Base-by-base conservation (phyloP, 2,888 invertebrate genomes). In the Loripinus fragilis region DNA sequence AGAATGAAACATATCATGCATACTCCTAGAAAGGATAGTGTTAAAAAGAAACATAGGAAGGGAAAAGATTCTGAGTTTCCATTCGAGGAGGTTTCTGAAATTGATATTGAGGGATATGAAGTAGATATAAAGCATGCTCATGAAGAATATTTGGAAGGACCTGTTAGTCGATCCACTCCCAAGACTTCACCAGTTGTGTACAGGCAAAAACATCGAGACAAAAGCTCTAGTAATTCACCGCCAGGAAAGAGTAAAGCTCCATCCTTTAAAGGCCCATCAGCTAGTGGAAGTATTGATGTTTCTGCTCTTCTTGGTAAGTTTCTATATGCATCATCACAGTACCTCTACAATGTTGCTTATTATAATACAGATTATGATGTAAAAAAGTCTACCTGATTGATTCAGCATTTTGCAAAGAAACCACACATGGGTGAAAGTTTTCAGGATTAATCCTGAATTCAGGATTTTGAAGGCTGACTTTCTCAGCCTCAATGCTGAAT, bases 1-100 rank as follows among this genome's bases (percentile, higher is more conserved):
- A 96, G 96, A 93, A 96, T 97, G 94, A 95, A 96, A 82, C 96
- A 96, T 89, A 96, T 96, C 76, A 96, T 96, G 81, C 96, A 96
- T 90, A 96, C 96, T 0, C 96, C 96, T 0, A 95, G 95, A 71
- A 95, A 95, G 80, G 96, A 96, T 83, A 95, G 96, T 25, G 95
- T 95, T 76, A 95, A 95, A 93, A 95, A 95, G 92, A 95, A 95
- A 90, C 94, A 84, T 25, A 81, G 86, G 60, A 84, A 84, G 73
- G 76, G 69, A 20, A 76, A 77, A 48, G 86, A 87, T 67, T 69
- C 81, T 67, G 85, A 85, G 30, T 82, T 86, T 60, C 81, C 83
- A 50, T 83, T 86, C 71, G 89, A 90, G 76, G 90, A 91, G 81
- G 80, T 89, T 65, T 87, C 88, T 60, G 90, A 93, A 81, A 82